Evolutionary conservation across 2,113 vertebrate species (phyloP).

Genomic region (Nothobranchius kuhntae): DNA sequence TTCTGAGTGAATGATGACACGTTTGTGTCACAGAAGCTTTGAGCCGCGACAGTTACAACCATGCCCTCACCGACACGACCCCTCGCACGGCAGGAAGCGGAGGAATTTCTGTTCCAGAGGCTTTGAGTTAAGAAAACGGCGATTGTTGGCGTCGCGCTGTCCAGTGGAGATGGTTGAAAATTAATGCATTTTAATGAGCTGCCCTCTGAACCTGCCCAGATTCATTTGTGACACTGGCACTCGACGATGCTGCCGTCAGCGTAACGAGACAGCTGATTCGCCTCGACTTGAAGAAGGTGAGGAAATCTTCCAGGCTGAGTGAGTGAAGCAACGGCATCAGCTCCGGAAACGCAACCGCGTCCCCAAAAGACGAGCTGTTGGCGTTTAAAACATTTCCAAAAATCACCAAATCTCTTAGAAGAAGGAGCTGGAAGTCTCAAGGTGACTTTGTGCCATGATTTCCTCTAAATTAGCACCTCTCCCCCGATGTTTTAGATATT

Average conservation of each 20-base stretch:
- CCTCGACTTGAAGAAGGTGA: slow-evolving; percentile 30
- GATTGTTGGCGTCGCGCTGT: slow-evolving; percentile 12
- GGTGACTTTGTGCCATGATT: slow-evolving; percentile 67
- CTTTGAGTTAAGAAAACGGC: slow-evolving; percentile 18
- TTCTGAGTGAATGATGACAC: slow-evolving; percentile 14
- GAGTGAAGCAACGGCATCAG: slow-evolving; percentile 26
- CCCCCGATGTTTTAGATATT: slow-evolving; percentile 61
- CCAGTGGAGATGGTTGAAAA: slow-evolving; percentile 31
- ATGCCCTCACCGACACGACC: background rate
- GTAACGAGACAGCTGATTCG: slow-evolving; percentile 34
- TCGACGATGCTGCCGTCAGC: slow-evolving; percentile 29
- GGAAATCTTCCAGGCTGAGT: slow-evolving; percentile 23
- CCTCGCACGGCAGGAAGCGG: background rate
- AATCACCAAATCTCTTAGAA: background rate
- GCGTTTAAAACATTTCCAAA: background rate
- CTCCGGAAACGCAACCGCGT: slow-evolving; percentile 44
- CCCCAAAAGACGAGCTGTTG: slow-evolving; percentile 37
- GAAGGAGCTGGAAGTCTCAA: slow-evolving; percentile 42
- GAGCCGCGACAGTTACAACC: slow-evolving; percentile 4
- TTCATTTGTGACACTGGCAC: slow-evolving; percentile 36
- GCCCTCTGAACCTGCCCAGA: slow-evolving; percentile 51
- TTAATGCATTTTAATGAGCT: slow-evolving; percentile 65
- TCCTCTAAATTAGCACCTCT: slow-evolving; percentile 15
- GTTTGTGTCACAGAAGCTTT: slow-evolving; percentile 7
- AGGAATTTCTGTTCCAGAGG: slow-evolving; percentile 3